Percentiles rank a stretch among this genome's conserved stretches.
These are phyloP conservation scores for Hydropsyche tenuis DNA, from an alignment of 1,140 invertebrate species.

Conservation along the genomic window DNA sequence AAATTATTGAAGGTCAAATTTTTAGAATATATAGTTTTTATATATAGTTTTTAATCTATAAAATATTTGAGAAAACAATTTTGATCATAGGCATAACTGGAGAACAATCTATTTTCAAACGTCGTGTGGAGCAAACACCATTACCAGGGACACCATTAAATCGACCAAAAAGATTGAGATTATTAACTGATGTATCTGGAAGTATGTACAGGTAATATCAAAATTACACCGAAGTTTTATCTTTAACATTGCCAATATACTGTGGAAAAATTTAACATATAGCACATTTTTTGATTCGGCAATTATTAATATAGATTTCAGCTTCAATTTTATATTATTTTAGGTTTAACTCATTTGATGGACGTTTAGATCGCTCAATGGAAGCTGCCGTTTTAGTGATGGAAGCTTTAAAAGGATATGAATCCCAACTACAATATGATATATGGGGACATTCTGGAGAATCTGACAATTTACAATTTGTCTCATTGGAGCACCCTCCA, in stretches of 20 bases:
- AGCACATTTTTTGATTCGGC: too few relatives aligned
- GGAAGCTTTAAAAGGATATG: conserved; percentile 91
- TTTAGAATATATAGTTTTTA: not conserved
- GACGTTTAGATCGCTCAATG: conserved; percentile 87
- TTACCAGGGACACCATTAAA: conserved; percentile 84
- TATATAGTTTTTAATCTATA: conserved; percentile 17
- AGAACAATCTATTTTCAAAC: conserved; percentile 89
- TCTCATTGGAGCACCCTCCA: conserved; percentile 75
- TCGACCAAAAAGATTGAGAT: conserved; percentile 87
- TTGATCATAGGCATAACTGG: conserved; percentile 74
- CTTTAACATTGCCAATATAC: not conserved
- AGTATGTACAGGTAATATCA: conserved; percentile 92
- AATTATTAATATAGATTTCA: too few relatives aligned
- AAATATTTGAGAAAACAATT: not conserved
- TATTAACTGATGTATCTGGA: conserved; percentile 92
- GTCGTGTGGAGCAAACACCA: conserved; percentile 81
- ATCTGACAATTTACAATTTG: conserved; percentile 76
- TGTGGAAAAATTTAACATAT: not conserved
- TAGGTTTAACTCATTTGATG: conserved; percentile 92
- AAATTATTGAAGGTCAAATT: conserved; percentile 86
- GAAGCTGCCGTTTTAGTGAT: conserved; percentile 93
- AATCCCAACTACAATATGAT: conserved; percentile 90
- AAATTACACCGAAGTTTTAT: too few relatives aligned
- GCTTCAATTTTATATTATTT: too few relatives aligned
- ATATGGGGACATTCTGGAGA: conserved; percentile 96